A percentile compares a stretch with the other conserved stretches of the same genome.
phyloP scores from a whole-genome alignment of 2,113 vertebrate species.

The Silurus asotus region DNA sequence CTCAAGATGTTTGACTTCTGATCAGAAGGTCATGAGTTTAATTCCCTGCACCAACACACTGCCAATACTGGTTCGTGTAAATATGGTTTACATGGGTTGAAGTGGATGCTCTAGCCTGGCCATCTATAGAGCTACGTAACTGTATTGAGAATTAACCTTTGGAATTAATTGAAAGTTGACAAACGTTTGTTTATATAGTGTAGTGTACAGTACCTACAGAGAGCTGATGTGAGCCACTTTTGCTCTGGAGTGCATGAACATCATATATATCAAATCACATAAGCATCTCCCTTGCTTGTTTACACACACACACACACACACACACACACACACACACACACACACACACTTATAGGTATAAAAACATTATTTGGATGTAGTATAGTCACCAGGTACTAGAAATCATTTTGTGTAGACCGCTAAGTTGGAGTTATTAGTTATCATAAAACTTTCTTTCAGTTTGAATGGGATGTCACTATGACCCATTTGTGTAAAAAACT shows the following conservation, averaged over 20 bases:
- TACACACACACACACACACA: background rate
- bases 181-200: no score
- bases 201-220: background rate
- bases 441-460: background rate
- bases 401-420: constrained; percentile 12
- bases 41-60: no score
- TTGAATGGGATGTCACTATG: background rate
- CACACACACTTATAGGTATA: background rate
- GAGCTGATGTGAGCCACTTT: background rate
- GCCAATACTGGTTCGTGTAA: no score
- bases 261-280: background rate
- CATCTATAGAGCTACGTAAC: no score
- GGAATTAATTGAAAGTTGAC: no score
- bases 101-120: no score
- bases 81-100: no score
- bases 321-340: background rate
- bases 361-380: background rate
- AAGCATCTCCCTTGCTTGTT: background rate
- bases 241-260: background rate
- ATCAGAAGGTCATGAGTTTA: no score
- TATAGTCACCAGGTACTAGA: background rate
- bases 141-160: no score
- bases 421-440: background rate
- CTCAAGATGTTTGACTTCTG: no score
- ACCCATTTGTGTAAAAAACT: background rate